Conservation (phyloP, 2,113 vertebrate species). For the Bubo scandiacus region DNA sequence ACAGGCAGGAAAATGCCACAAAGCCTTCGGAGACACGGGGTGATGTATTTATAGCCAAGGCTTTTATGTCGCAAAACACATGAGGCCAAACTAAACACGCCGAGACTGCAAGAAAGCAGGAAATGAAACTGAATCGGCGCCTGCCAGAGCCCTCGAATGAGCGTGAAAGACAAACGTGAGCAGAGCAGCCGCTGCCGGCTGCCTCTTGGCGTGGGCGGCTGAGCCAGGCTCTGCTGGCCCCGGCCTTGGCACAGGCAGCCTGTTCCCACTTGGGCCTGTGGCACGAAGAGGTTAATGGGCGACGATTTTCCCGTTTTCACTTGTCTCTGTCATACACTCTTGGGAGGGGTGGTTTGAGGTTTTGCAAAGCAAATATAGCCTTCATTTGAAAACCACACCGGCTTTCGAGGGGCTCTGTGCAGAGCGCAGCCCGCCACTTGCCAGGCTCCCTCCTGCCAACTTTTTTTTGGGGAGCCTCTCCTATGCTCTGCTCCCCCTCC, state of each 20-base stretch:
- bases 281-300: fast-evolving
- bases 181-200: not conserved
- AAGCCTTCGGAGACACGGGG: not conserved
- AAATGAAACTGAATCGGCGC: not conserved
- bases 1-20: not conserved
- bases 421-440: not conserved
- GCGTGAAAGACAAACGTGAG: not conserved
- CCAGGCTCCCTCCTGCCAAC: not conserved
- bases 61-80: not conserved
- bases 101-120: constrained; percentile 34
- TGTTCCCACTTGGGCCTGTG: not conserved
- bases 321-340: not conserved
- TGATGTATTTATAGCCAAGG: not conserved
- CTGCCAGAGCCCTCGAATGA: not conserved
- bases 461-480: not conserved
- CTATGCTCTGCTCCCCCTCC: not conserved
- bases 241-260: fast-evolving
- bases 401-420: not conserved
- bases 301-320: not conserved
- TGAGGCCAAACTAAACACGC: not conserved
- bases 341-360: not conserved
- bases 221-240: not conserved
- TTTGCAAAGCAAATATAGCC: not conserved
- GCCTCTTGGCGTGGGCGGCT: not conserved
- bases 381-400: not conserved